phyloP scores from a whole-genome alignment of 2,113 vertebrate genomes.

The Erythrolamprus reginae region DNA sequence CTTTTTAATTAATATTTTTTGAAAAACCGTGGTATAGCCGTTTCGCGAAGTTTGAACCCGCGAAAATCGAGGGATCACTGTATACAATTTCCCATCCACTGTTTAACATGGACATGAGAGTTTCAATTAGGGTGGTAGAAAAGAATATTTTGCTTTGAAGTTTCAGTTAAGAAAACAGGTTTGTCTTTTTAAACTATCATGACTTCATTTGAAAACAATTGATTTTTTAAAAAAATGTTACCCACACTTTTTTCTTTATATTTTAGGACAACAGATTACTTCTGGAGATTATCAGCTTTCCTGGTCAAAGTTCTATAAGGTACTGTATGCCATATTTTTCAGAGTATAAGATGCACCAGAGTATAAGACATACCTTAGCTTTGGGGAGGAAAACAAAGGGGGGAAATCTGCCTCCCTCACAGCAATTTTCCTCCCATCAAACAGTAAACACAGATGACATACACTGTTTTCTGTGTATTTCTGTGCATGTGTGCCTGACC shows the following conservation, averaged over 20 bases:
- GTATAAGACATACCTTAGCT: no score
- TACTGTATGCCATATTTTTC: slow-evolving; percentile 55
- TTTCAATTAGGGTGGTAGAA: not conserved
- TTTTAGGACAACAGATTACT: slow-evolving; percentile 77
- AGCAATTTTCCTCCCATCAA: no score
- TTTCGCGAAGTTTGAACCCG: no score
- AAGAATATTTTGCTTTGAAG: not conserved
- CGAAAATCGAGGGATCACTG: no score
- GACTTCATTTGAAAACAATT: not conserved
- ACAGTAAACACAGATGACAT: no score
- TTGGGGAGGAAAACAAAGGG: no score
- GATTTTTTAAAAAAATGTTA: not conserved
- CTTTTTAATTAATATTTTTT: no score
- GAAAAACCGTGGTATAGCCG: no score
- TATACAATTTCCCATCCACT: not conserved
- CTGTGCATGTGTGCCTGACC: no score
- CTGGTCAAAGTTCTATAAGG: slow-evolving; percentile 96
- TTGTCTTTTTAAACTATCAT: not conserved
- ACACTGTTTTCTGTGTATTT: no score
- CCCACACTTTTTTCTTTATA: not conserved
- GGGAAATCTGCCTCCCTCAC: no score
- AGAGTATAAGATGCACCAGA: no score
- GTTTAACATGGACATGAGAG: not conserved
- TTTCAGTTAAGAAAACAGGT: not conserved
- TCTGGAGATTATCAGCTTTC: slow-evolving; percentile 84